These are phyloP conservation scores for Phylloscopus whistleri DNA, from an alignment of 2,113 vertebrate species.

Conservation along the genomic window DNA sequence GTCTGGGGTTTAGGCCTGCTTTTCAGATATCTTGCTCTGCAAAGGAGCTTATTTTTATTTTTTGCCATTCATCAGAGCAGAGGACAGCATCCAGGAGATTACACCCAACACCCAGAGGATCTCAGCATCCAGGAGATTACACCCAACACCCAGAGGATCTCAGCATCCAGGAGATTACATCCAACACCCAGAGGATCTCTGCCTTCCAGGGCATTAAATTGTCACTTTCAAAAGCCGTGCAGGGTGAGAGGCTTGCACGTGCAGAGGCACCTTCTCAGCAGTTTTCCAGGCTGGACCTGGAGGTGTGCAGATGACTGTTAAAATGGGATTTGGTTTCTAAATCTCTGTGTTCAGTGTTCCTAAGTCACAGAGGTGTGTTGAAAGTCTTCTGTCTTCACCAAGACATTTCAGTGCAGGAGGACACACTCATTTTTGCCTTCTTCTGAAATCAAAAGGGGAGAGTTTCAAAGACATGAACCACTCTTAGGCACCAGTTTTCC, in stretches of 20 bases:
- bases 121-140: neutral
- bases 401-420: neutral
- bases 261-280: neutral
- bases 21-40: neutral
- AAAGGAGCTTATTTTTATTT: conserved; percentile 12
- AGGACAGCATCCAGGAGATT: neutral
- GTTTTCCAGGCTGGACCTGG: neutral
- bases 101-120: neutral
- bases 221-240: neutral
- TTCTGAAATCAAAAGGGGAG: neutral
- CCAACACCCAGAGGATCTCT: no score
- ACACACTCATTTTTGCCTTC: neutral
- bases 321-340: neutral
- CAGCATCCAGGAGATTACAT: no score
- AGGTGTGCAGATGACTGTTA: neutral
- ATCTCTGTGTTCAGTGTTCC: neutral
- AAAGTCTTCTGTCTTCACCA: neutral
- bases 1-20: neutral
- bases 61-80: neutral
- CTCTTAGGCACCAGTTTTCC: neutral
- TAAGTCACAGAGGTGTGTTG: neutral
- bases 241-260: neutral
- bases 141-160: neutral
- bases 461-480: neutral
- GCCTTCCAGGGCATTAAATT: neutral